Evolutionary conservation across 2,797 vertebrate genomes (phyloP).

Genomic region (Cuniculus paca): DNA sequence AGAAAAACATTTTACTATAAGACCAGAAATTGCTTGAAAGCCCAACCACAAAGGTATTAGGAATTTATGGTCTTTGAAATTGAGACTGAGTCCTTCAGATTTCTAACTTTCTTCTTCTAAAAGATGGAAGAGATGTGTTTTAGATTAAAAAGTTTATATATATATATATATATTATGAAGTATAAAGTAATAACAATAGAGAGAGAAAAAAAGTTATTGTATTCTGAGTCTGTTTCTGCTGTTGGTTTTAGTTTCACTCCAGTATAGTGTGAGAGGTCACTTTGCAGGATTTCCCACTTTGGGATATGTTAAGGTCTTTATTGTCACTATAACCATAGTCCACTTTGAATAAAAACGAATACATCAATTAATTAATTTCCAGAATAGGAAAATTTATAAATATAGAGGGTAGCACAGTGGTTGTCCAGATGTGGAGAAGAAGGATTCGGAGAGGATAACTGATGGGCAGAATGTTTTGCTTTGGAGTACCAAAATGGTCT

Average conservation of each 20-base stretch:
- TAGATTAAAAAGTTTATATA: neutral
- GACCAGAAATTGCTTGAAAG: neutral
- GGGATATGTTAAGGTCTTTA: neutral
- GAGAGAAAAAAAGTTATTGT: neutral
- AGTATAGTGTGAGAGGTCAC: neutral
- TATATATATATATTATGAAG: neutral
- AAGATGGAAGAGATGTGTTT: neutral
- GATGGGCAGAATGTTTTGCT: too few species aligned
- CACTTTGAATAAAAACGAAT: neutral
- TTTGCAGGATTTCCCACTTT: neutral
- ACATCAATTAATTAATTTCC: neutral
- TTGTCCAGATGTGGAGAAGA: too few species aligned
- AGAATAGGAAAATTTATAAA: neutral
- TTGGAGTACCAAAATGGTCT: neutral
- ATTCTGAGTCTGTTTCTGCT: neutral
- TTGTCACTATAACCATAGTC: neutral
- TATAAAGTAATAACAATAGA: neutral
- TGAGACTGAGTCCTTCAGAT: constrained; percentile 38
- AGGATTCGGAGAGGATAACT: accelerated
- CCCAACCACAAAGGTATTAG: constrained; percentile 2
- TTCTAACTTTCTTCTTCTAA: neutral
- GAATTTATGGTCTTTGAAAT: neutral
- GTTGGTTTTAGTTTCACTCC: neutral
- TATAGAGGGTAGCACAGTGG: neutral
- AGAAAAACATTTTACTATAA: neutral